phyloP scores from a whole-genome alignment of 2,888 invertebrate genomes.

The Apantesis nais region DNA sequence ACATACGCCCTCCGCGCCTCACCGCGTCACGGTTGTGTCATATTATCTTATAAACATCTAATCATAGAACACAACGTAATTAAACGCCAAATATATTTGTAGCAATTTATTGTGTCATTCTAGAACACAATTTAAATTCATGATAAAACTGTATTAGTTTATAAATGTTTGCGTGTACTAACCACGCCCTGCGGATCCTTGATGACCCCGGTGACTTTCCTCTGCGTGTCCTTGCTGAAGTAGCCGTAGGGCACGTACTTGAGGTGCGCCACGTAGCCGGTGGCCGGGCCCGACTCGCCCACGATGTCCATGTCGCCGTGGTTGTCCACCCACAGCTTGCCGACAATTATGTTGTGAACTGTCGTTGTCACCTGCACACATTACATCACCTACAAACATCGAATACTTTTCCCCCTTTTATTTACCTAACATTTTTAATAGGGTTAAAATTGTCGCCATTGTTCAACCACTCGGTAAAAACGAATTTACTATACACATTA shows the following conservation, averaged over 20 bases:
- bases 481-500: neutral
- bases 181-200: constrained; percentile 91
- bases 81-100: too few species aligned
- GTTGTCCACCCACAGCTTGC: constrained; percentile 99
- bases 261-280: constrained; percentile 97
- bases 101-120: too few species aligned
- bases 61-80: too few species aligned
- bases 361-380: constrained; percentile 94
- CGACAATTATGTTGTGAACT: constrained; percentile 99
- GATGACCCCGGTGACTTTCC: constrained; percentile 94
- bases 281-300: constrained; percentile 91
- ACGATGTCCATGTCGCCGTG: constrained; percentile 99
- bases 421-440: neutral
- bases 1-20: too few species aligned
- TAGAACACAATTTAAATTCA: too few species aligned
- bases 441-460: neutral
- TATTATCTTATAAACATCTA: too few species aligned
- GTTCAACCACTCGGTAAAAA: neutral
- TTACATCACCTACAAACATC: constrained; percentile 23
- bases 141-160: neutral
- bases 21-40: too few species aligned
- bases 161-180: constrained; percentile 42
- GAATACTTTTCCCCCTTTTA: neutral
- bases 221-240: constrained; percentile 97
- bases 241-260: constrained; percentile 99